Conservation (phyloP, 2,888 invertebrate species). For the Coelinius sp. region DNA sequence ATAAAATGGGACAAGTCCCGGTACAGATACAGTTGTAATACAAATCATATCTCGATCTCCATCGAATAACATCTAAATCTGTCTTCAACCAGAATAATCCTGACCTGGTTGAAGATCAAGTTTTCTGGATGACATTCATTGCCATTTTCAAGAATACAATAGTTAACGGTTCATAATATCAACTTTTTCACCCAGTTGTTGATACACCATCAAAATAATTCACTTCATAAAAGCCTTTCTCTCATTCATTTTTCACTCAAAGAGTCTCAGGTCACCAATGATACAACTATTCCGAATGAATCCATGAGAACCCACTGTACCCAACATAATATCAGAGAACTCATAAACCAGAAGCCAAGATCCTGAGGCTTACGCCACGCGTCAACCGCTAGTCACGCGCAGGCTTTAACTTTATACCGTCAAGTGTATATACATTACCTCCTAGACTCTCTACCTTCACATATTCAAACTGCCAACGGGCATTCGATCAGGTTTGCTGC, state of each 20-base stretch:
- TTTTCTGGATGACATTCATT: too few species aligned
- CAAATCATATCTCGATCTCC: too few species aligned
- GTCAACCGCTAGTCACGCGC: conserved; percentile 54
- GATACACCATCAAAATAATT: too few species aligned
- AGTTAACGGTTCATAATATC: too few species aligned
- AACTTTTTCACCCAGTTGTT: too few species aligned
- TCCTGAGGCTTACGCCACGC: conserved; percentile 44
- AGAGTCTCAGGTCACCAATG: neutral
- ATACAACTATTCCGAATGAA: neutral
- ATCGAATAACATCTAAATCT: too few species aligned
- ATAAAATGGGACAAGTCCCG: too few species aligned
- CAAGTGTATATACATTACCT: neutral
- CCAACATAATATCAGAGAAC: conserved; percentile 30
- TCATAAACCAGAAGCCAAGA: conserved; percentile 47
- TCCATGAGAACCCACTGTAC: neutral
- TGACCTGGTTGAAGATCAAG: too few species aligned
- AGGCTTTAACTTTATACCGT: conserved; percentile 54
- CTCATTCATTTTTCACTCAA: neutral
- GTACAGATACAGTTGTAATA: too few species aligned
- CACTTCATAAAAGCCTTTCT: neutral
- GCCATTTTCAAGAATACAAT: too few species aligned
- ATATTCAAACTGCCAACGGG: conserved; percentile 31
- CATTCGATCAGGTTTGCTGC: neutral
- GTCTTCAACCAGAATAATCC: too few species aligned
- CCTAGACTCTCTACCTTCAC: neutral